Evolutionary conservation across 2,113 vertebrate species (phyloP).

Genomic region (Etheostoma cragini): DNA sequence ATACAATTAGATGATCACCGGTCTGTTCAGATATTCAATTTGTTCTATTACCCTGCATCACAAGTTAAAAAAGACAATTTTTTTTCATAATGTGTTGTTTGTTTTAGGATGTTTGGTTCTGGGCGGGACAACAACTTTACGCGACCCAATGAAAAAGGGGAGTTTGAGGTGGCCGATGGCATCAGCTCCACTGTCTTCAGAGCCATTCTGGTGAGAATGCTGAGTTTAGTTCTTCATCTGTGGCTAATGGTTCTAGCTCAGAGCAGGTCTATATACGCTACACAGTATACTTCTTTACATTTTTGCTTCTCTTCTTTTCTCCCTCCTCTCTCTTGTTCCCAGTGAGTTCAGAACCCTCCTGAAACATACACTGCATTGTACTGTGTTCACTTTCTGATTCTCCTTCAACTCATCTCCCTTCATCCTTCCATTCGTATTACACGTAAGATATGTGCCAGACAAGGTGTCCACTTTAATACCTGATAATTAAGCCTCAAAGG

Average conservation of each 20-base stretch:
- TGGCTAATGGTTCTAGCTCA: neutral
- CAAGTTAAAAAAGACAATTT: neutral
- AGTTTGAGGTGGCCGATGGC: constrained; percentile 97
- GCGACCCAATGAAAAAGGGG: constrained; percentile 97
- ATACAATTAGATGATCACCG: neutral
- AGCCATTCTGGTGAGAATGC: constrained; percentile 92
- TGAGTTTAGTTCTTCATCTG: neutral
- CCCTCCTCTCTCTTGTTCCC: neutral
- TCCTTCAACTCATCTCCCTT: too few species aligned
- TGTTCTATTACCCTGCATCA: neutral
- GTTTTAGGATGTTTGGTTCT: constrained; percentile 95
- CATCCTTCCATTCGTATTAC: too few species aligned
- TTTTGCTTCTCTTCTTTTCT: neutral
- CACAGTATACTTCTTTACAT: neutral
- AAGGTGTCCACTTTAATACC: too few species aligned
- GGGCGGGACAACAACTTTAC: constrained; percentile 98
- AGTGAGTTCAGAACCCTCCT: neutral
- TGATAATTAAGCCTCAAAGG: too few species aligned
- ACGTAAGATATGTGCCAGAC: too few species aligned
- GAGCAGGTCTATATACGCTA: neutral
- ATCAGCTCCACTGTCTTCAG: constrained; percentile 98
- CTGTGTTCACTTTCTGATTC: neutral
- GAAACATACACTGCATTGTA: neutral
- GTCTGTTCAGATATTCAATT: neutral
- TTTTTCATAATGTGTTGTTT: neutral